These are phyloP conservation scores for Nemoura dubitans DNA, from an alignment of 2,888 invertebrate genomes.

Conservation along the genomic window DNA sequence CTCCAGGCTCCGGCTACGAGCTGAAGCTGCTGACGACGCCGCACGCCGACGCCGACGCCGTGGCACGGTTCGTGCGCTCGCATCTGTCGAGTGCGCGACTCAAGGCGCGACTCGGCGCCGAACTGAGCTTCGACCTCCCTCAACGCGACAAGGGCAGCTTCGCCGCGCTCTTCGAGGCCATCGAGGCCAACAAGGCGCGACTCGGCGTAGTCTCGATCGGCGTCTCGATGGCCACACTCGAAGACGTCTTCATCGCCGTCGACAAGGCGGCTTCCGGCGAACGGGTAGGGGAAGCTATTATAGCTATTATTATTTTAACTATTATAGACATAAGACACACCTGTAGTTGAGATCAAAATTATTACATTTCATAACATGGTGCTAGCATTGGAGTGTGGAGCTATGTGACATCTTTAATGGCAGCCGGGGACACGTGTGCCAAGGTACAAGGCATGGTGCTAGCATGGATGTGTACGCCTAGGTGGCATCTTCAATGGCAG, in stretches of 20 bases:
- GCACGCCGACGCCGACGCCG: slow-evolving; percentile 54
- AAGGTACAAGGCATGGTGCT: too few species aligned
- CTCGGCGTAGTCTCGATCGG: slow-evolving; percentile 78
- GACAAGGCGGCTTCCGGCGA: background rate
- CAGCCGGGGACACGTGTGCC: too few species aligned
- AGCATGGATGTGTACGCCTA: too few species aligned
- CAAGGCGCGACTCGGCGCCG: slow-evolving; percentile 60
- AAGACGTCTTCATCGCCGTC: slow-evolving; percentile 84
- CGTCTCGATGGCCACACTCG: slow-evolving; percentile 87
- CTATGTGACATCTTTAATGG: too few species aligned
- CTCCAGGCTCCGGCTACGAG: slow-evolving; percentile 75
- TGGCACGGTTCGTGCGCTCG: slow-evolving; percentile 58
- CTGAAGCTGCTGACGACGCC: slow-evolving; percentile 67
- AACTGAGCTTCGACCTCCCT: slow-evolving; percentile 66
- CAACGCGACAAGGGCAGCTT: slow-evolving; percentile 66
- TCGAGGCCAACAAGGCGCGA: slow-evolving; percentile 71
- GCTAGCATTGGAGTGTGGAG: too few species aligned
- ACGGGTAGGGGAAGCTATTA: too few species aligned
- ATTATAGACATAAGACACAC: too few species aligned
- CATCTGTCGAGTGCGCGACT: slow-evolving; percentile 60
- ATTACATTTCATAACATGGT: too few species aligned
- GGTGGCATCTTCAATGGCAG: too few species aligned
- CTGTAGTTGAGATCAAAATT: too few species aligned
- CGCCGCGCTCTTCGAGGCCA: slow-evolving; percentile 67
- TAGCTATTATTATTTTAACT: too few species aligned